Base-by-base conservation (phyloP, 1,140 invertebrate species). In the Anoplophora glabripennis region DNA sequence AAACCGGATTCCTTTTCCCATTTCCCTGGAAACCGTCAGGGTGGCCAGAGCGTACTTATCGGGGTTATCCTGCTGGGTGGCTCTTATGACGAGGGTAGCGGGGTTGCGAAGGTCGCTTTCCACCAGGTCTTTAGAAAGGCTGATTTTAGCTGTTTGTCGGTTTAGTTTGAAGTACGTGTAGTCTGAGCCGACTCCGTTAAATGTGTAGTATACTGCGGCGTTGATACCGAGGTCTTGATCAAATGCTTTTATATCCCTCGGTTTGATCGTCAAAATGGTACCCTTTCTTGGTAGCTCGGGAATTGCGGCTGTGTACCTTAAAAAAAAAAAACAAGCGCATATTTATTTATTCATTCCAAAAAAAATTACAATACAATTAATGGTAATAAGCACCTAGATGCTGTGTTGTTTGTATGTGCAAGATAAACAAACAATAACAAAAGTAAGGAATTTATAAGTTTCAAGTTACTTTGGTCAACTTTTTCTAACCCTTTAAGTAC, bases 161-260 rank as follows among this genome's bases (percentile, higher is more conserved):
- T 79, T 71, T 34, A 83, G 75, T 9, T 64, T 65, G 47, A 83
- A 72, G 36, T 76, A 68, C 1, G 71, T 65, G 53, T 76, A 74
- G 64, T 84, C 79, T 1, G 81, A 84, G 47, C 81, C 83, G 48
- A 84, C 79, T 7, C 82, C 80, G 64, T 89, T 86, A 14, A 83
- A 76, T 17, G 78, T 77, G 74, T 89, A 93, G 61, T 81, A 80
- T 14, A 94, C 81, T 3, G 86, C 83, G 3, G 90, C 85, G 69
- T 86, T 87, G 51, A 94, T 92, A 3, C 89, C 90, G 12, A 80
- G 67, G 69, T 94, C 91, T 72, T 90, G 89, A 77, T 94, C 91
- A n/a, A 80, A 75, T 1, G 90, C 90, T 57, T 82, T 76, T 33
- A 94, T 85, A 14, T 83, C 80, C 53, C 77, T 77, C 0, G 84